These are phyloP conservation scores for Luffia ferchaultella DNA, from an alignment of 2,888 invertebrate species.

Conservation along the genomic window DNA sequence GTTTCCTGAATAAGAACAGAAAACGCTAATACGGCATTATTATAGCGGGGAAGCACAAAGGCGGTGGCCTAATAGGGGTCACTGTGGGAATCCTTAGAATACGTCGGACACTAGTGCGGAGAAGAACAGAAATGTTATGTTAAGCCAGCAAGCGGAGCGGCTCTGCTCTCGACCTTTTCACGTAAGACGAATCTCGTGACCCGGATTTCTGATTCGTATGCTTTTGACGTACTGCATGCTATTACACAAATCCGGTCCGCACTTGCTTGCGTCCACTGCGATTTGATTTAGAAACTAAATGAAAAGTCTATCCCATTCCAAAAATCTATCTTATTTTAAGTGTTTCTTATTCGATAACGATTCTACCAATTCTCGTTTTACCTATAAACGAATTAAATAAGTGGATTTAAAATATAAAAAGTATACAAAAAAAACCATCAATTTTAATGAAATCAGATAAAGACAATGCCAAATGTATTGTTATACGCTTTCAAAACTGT, in stretches of 20 bases:
- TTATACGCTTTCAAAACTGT: no score
- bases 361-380: no score
- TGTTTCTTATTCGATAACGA: no score
- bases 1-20: not conserved
- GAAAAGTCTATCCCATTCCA: no score
- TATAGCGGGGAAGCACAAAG: not conserved
- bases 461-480: no score
- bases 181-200: conserved; percentile 5
- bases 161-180: conserved; percentile 4
- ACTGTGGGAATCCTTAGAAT: conserved; percentile 2
- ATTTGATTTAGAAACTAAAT: not conserved
- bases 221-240: conserved; percentile 29
- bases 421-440: no score
- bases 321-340: no score
- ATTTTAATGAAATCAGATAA: no score
- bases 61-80: not conserved
- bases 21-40: not conserved
- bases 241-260: conserved; percentile 37
- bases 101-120: conserved; percentile 3
- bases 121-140: conserved; percentile 6
- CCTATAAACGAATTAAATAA: no score
- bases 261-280: conserved; percentile 22
- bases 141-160: conserved; percentile 1
- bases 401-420: no score
- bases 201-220: conserved; percentile 14